Evolutionary conservation across 2,797 vertebrate genomes (phyloP).

Genomic region (Xenopus petersii): DNA sequence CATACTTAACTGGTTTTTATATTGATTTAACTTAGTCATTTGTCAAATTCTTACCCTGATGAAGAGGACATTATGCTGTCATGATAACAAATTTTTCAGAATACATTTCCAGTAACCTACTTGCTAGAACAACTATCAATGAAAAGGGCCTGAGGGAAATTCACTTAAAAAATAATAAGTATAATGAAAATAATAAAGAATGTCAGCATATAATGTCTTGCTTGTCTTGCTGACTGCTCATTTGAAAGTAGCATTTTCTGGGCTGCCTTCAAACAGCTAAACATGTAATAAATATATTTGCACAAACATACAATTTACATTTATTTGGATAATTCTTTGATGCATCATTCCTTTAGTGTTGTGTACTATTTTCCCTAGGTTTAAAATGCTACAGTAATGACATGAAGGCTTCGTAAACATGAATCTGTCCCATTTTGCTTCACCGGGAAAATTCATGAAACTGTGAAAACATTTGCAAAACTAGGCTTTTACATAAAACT

Average conservation of each 20-base stretch:
- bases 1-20: constrained; percentile 40
- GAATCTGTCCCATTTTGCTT: no score
- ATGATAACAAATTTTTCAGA: constrained; percentile 34
- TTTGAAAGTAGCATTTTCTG: neutral
- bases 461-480: no score
- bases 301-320: neutral
- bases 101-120: constrained; percentile 35
- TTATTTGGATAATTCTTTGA: no score
- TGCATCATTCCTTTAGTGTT: no score
- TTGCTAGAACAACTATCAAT: constrained; percentile 29
- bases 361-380: no score
- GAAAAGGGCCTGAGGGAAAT: constrained; percentile 33
- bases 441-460: no score
- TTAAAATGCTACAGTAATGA: no score
- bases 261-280: neutral
- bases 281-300: neutral
- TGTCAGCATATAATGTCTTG: constrained; percentile 20
- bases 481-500: no score
- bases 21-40: constrained; percentile 41
- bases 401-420: no score
- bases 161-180: constrained; percentile 28
- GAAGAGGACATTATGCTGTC: constrained; percentile 43
- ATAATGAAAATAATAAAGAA: constrained; percentile 27
- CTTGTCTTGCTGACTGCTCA: constrained; percentile 1
- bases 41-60: constrained; percentile 34